Base-by-base conservation (phyloP, 2,888 invertebrate species). In the Noctuana brunneofusca region DNA sequence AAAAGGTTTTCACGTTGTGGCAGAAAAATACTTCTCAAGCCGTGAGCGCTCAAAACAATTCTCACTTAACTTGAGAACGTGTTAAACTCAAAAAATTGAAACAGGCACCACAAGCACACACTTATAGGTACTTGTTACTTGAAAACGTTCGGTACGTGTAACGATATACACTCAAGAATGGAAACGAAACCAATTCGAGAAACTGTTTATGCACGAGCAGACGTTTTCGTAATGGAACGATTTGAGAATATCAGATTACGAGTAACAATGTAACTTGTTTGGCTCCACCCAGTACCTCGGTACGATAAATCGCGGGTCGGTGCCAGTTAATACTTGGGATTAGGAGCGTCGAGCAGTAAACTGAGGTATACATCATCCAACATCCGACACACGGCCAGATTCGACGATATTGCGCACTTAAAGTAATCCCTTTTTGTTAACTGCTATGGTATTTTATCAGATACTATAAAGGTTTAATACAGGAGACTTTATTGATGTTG, bases 281-380 rank as follows among this genome's bases (percentile, higher is more conserved):
- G 53, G 54, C 60, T 54, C 54, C 75, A 78, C 77, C 80, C 76
- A 74, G 76, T 74, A 78, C 72, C 74, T 68, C 56, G 69, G 67
- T 72, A 76, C 80, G 74, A 85, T 86, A 86, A 86, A 87, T 86
- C 81, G 73, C 68, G 71, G 80, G 77, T 78, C 76, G 78, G 69
- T 76, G 79, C 79, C 75, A 76, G 79, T 78, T 83, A 83, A 86
- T 83, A 76, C 83, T 72, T 58, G 55, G 80, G 82, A 84, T 87
- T 86, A 86, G 77, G 74, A 81, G 75, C 78, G 77, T 75, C 77
- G 79, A 80, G 79, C 76, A 77, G 76, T 80, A 77, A 79, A 48
- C 22, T 22, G 69, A 75, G 77, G 74, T 78, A 83, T 65, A 78
- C 78, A 18, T 18, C 18, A 46, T 46, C 16, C 12, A 83, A 83